Evolutionary conservation across 2,888 invertebrate species (phyloP), one percentile per base, ranked within the genome.

Genomic region (Pollenia labialis): DNA sequence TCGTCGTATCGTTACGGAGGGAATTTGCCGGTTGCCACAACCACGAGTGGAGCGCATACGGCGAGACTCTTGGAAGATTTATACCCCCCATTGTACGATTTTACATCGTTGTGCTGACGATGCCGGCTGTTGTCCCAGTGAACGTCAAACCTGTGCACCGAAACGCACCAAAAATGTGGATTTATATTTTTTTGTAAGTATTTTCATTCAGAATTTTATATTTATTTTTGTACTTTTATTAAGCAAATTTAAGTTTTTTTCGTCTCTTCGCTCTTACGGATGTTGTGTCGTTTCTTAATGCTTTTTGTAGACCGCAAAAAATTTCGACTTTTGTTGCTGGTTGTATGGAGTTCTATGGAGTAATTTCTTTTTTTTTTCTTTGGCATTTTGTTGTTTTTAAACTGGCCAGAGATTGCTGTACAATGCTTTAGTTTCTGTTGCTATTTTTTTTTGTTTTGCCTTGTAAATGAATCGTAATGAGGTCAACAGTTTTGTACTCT

Each of bases 51-150:
- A 97, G 74, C 95, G 95, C 66, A 96, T 98, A 32, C 95, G 95
- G 74, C 90, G 89, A 44, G 93, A 93, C 88, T 90, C 93, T 7
- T 96, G 96, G 75, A 97, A 96, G 89, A 94, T 95, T 23, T 98
- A 97, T 94, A 94, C 96, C 90, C 98, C 98, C 0, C 96, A 96
- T 71, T 98, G 98, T 92, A 97, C 97, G 16, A 95, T 97, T 74
- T 94, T 98, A 75, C 97, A 98, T 92, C 95, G 97, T 87, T 98
- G 98, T 93, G 96, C 96, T 12, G 97, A 97, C 89, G 97, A 97
- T 93, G 96, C 97, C 23, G 98, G 98, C 76, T 98, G 98, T 94
- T 98, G 98, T 92, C 94, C 94, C 88, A 95, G 95, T 85, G 96
- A 96, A 87, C 93, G 94, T 0, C 95, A 96, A 86, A 96, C 96